These are phyloP conservation scores for Macrotis lagotis DNA, from an alignment of 2,113 vertebrate species.

Conservation along the genomic window DNA sequence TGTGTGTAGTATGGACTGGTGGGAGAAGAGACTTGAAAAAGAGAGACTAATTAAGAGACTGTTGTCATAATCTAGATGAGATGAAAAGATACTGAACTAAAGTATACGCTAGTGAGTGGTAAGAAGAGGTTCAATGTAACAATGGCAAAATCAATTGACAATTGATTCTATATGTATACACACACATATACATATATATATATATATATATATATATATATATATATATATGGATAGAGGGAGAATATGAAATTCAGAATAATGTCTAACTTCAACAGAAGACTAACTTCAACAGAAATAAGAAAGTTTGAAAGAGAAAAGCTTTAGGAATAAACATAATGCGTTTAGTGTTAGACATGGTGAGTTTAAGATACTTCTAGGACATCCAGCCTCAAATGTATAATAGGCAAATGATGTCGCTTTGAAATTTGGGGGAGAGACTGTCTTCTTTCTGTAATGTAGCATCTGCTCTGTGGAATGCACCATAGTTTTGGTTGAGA, in stretches of 20 bases:
- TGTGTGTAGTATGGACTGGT: background rate
- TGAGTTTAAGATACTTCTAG: background rate
- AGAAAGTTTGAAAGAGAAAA: background rate
- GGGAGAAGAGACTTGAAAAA: background rate
- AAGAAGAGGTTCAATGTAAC: background rate
- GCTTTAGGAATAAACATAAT: background rate
- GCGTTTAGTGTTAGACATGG: background rate
- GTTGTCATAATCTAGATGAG: background rate
- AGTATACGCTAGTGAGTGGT: background rate
- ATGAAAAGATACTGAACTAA: background rate
- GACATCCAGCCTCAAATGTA: background rate
- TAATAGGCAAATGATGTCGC: background rate
- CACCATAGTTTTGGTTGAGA: background rate
- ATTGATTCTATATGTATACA: no score
- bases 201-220: no score
- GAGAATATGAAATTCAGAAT: background rate
- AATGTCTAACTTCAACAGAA: background rate
- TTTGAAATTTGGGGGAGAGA: background rate
- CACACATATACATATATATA: no score
- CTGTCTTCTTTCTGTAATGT: background rate
- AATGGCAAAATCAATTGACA: background rate
- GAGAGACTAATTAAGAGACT: background rate
- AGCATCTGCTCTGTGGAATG: background rate
- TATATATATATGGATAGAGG: background rate
- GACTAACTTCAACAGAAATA: background rate